Conservation (phyloP, 1,140 invertebrate genomes). For the Eubasilissa regina region DNA sequence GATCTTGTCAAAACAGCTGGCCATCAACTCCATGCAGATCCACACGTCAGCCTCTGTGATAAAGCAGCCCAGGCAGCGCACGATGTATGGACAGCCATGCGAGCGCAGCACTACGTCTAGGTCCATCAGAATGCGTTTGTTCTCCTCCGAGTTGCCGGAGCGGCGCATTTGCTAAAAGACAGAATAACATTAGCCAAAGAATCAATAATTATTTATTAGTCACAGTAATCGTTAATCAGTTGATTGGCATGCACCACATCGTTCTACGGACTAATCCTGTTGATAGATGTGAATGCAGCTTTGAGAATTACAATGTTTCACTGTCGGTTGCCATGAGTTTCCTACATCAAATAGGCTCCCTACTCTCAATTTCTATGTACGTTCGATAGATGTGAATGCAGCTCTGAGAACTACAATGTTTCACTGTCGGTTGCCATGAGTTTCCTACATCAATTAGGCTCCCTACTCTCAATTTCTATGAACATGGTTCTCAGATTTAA, state of each 20-base stretch:
- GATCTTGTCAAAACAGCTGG: slow-evolving; percentile 97
- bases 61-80: slow-evolving; percentile 97
- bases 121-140: slow-evolving; percentile 98
- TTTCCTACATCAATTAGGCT: too few relatives aligned
- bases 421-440: too few relatives aligned
- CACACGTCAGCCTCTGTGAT: slow-evolving; percentile 94
- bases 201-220: background rate
- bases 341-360: too few relatives aligned
- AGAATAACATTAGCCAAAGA: slow-evolving; percentile 23
- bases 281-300: too few relatives aligned
- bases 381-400: too few relatives aligned
- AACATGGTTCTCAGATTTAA: too few relatives aligned
- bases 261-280: background rate
- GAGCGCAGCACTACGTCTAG: slow-evolving; percentile 97
- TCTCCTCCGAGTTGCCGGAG: slow-evolving; percentile 96
- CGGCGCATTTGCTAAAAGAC: slow-evolving; percentile 92
- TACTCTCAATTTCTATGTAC: too few relatives aligned
- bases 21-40: slow-evolving; percentile 98
- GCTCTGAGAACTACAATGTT: too few relatives aligned
- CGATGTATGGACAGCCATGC: slow-evolving; percentile 97
- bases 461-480: too few relatives aligned
- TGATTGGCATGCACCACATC: background rate
- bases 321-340: too few relatives aligned
- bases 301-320: too few relatives aligned
- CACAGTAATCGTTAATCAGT: background rate